Conservation (phyloP, 2,797 vertebrate genomes). For the Cossypha niveicapilla region DNA sequence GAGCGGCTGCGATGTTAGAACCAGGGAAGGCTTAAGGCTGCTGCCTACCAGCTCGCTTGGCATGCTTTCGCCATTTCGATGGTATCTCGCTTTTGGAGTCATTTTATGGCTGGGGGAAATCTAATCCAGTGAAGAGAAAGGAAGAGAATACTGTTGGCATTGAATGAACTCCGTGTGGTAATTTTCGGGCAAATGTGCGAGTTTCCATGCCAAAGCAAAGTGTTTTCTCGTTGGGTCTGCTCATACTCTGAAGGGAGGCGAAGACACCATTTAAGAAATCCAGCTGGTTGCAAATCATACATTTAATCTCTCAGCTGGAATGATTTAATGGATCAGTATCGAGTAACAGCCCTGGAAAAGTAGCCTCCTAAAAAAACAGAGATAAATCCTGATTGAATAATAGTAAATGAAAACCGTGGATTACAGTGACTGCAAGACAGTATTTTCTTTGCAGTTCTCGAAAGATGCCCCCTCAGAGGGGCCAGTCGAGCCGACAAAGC, state of each 20-base stretch:
- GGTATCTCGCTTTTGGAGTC: constrained; percentile 33
- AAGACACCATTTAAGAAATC: constrained; percentile 61
- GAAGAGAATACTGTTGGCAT: constrained; percentile 58
- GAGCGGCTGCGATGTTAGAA: neutral
- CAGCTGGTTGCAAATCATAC: constrained; percentile 74
- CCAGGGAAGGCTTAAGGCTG: neutral
- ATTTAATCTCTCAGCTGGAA: constrained; percentile 80
- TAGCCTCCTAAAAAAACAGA: constrained; percentile 74
- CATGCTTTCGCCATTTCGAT: constrained; percentile 18
- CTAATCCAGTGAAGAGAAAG: constrained; percentile 57
- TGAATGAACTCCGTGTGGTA: constrained; percentile 46
- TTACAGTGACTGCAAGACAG: constrained; percentile 32
- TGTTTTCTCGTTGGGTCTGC: constrained; percentile 23
- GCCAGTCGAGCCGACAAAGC: neutral
- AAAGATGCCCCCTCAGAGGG: constrained; percentile 21
- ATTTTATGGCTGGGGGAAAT: constrained; percentile 35
- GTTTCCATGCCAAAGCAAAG: constrained; percentile 58
- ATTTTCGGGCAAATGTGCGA: constrained; percentile 48
- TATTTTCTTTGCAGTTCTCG: constrained; percentile 20
- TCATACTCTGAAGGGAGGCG: constrained; percentile 31
- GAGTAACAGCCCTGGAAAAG: constrained; percentile 83
- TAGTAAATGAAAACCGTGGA: constrained; percentile 65
- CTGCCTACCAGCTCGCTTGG: neutral
- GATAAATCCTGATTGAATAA: constrained; percentile 68
- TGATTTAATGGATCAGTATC: constrained; percentile 84